Evolutionary conservation across 2,113 vertebrate species (phyloP), one percentile per base, ranked within the genome.

Genomic region (Atractosteus spatula): DNA sequence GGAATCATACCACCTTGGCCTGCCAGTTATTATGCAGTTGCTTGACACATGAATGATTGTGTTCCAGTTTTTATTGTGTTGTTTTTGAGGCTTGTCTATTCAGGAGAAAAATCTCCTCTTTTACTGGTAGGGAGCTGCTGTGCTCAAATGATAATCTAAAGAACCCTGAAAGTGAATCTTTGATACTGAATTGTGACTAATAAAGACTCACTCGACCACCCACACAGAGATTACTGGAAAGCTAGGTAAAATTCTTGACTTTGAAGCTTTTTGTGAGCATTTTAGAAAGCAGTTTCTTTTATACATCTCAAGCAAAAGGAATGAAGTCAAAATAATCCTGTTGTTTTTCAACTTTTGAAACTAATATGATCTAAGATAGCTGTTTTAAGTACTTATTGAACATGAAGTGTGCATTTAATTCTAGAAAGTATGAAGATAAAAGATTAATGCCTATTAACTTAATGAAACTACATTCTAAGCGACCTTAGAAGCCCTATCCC

Each of bases 131-230:
- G 47, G 10, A 51, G 10, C 5, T 10, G 5, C 17, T 68, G 41
- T 41, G 16, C 17, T 57, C 13, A 68, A 59, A 41, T 41, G 42
- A 14, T 71, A 7, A 16, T 41, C 29, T 14, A 41, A 45, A 5
- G 8, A 8, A 16, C 43, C 63, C 47, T 41, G 41, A 29, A 56
- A 65, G 10, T 4, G 29, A 55, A 51, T 41, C 42, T 76, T 68
- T 72, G 70, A 71, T 55, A 29, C 41, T 29, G 2, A 16, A 41
- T 10, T 54, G 51, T 29, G 12, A 13, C 6, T 14, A 43, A 64
- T 3, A 62, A 5, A 0, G 41, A 13, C 68, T 57, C 77, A 17
- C n/a, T 56, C 62, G 73, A 43, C 70, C 72, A 78, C 76, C 69
- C 77, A 76, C 51, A 62, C 17, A 42, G 66, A 55, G 42, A 71